phyloP scores from a whole-genome alignment of 2,113 vertebrate species.

The Onychorhynchus coronatus region DNA sequence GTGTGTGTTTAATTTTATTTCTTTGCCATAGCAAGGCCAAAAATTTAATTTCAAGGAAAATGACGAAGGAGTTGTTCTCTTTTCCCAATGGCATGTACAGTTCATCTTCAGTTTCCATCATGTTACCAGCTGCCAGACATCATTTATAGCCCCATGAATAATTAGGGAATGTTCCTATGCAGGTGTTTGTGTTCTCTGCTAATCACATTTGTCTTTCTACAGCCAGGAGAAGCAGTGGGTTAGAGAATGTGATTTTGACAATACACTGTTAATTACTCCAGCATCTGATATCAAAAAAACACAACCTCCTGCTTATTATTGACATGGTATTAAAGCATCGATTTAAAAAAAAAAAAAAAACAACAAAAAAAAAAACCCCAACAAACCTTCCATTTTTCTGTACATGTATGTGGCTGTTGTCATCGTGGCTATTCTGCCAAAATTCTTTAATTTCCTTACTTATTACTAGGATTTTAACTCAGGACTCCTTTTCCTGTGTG shows the following conservation, averaged over 20 bases:
- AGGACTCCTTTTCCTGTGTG: neutral
- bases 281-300: neutral
- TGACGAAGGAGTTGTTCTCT: neutral
- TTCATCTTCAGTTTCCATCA: neutral
- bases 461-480: neutral
- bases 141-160: neutral
- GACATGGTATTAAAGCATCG: neutral
- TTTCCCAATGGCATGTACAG: neutral
- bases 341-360: neutral
- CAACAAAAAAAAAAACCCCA: no score
- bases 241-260: neutral
- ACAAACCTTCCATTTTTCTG: neutral
- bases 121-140: neutral
- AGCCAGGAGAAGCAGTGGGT: neutral
- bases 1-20: neutral
- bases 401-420: neutral
- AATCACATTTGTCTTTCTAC: neutral
- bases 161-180: neutral
- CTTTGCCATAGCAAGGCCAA: neutral
- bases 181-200: neutral
- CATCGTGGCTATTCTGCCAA: neutral
- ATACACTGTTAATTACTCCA: neutral
- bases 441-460: neutral
- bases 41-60: neutral
- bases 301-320: neutral